phyloP scores from a whole-genome alignment of 2,113 vertebrate species.

The Calonectris borealis region DNA sequence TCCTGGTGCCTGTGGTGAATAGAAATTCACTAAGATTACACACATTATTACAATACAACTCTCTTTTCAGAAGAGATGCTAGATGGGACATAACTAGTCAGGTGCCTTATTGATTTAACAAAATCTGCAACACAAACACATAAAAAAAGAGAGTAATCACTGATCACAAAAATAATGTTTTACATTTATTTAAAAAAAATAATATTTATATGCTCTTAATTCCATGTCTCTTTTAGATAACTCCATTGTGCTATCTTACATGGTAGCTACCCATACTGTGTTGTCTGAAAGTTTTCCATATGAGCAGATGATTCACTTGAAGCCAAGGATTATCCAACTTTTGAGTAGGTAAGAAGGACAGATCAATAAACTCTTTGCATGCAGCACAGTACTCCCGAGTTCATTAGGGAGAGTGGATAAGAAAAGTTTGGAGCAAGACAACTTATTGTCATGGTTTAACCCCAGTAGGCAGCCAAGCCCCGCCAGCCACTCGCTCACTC shows the following conservation, averaged over 20 bases:
- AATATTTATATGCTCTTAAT: background rate
- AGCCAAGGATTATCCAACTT: background rate
- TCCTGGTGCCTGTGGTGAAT: background rate
- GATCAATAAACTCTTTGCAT: background rate
- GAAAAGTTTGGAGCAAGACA: background rate
- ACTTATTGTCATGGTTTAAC: background rate
- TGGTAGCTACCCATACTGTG: background rate
- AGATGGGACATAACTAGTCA: background rate
- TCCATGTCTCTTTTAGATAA: background rate
- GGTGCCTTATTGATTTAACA: background rate
- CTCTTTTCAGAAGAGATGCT: background rate
- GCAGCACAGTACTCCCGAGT: background rate
- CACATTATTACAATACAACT: background rate
- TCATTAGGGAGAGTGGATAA: background rate
- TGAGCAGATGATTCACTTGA: background rate
- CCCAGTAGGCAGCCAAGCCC: background rate
- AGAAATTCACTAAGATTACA: background rate
- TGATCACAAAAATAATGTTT: background rate
- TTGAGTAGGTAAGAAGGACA: background rate
- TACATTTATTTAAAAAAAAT: background rate
- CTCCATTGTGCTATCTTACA: background rate
- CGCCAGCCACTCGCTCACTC: accelerated
- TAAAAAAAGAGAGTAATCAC: background rate
- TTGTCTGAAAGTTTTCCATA: background rate
- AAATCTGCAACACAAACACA: background rate